These are phyloP conservation scores for Polymixis flavicincta DNA, from an alignment of 2,888 invertebrate species.

Conservation along the genomic window DNA sequence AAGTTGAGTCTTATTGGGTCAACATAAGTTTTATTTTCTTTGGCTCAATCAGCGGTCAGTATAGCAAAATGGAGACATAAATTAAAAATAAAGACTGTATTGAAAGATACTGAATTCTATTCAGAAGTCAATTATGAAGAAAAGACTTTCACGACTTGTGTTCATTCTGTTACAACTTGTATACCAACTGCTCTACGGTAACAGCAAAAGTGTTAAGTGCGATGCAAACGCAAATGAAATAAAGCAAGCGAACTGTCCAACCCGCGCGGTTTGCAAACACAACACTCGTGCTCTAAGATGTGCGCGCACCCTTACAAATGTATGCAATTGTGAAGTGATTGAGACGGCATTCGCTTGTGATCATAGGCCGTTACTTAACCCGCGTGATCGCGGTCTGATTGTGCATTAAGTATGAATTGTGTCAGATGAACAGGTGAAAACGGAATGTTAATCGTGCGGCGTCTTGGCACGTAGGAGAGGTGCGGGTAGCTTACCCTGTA, in stretches of 20 bases:
- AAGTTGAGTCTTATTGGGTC: no score
- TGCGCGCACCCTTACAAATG: constrained; percentile 38
- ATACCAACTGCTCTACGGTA: no score
- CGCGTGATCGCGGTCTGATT: constrained; percentile 66
- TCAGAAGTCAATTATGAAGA: no score
- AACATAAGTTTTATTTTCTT: no score
- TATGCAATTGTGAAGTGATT: constrained; percentile 63
- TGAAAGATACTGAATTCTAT: no score
- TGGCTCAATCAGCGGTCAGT: no score
- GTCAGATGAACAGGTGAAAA: constrained; percentile 63
- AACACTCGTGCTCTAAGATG: not conserved
- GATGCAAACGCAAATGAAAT: not conserved
- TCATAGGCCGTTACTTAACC: constrained; percentile 73
- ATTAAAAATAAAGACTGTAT: no score
- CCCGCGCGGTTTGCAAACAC: constrained; percentile 5
- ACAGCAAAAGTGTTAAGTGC: no score
- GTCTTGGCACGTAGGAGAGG: constrained; percentile 15
- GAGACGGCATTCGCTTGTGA: constrained; percentile 72
- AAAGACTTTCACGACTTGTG: no score
- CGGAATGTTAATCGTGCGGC: constrained; percentile 52
- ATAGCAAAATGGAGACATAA: no score
- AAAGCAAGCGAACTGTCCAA: not conserved
- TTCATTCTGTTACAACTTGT: no score
- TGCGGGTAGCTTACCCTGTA: constrained; percentile 1
- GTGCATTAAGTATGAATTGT: constrained; percentile 74